Base-by-base conservation (phyloP, 2,113 vertebrate species). In the Chionomys nivalis region DNA sequence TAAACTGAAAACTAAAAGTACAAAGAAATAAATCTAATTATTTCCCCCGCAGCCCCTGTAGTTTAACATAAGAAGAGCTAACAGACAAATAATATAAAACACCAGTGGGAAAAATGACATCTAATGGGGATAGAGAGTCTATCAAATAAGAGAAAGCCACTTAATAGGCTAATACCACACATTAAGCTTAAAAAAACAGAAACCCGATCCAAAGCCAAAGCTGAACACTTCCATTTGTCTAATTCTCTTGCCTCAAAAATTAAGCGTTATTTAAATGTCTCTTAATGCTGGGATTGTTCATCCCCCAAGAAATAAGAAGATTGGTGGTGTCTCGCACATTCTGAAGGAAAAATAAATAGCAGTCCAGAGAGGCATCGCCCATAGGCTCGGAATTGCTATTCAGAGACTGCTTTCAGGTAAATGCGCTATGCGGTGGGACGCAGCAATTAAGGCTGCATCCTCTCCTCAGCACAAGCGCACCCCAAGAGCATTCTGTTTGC, bases 221-320 rank as follows among this genome's bases (percentile, higher is more conserved):
- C 82, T 97, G 96, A 97, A 91, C 96, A 63, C 95, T 96, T 96
- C 95, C 94, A 95, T 97, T 96, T 98, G 94, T 97, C 94, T 97
- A 96, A 97, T 97, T 97, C 97, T 83, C 93, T 96, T 49, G 42
- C 96, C 97, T 98, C 96, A 97, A 97, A 98, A 98, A 97, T 97
- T 98, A 98, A 97, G 89, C 89, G 88, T 96, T 97, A 96, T 97
- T 98, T 97, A 98, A 98, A 97, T 72, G 87, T 98, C 96, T 98
- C 81, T 77, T 89, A 97, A 95, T 85, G 96, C 92, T 96, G 75
- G 91, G 78, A 96, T 97, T 97, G 96, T 98, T 98, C 97, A 42
- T 93, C 86, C 95, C 91, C 94, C 47, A 97, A 98, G 96, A 98
- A 98, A 97, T 92, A 86, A 96, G 65, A 97, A 97, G 78, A 95